Conservation (phyloP, 2,113 vertebrate species). For the Ardeotis arabs region DNA sequence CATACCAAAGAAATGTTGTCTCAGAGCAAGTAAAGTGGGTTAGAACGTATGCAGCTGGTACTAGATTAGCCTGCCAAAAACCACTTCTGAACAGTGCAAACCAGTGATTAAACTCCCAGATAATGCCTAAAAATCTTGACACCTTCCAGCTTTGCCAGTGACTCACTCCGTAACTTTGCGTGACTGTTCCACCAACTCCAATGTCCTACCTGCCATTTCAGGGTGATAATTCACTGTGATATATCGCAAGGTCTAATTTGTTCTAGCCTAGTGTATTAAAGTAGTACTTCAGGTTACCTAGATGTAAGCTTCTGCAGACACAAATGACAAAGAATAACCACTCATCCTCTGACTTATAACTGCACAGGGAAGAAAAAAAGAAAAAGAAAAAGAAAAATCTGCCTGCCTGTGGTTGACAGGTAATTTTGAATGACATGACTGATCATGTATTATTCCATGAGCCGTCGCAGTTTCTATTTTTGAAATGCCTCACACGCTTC, state of each 20-base stretch:
- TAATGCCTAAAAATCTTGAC: neutral
- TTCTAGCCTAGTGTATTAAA: neutral
- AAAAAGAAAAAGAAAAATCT: neutral
- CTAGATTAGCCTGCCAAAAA: neutral
- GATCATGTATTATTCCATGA: constrained; percentile 23
- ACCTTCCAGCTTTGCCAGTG: neutral
- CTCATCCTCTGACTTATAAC: neutral
- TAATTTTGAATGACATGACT: constrained; percentile 47
- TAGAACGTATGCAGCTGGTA: neutral
- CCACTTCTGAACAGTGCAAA: neutral
- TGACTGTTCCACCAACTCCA: neutral
- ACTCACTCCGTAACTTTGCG: neutral
- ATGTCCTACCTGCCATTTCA: neutral
- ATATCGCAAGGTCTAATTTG: neutral
- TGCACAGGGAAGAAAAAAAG: neutral
- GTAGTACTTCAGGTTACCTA: neutral
- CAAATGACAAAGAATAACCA: neutral
- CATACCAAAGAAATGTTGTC: neutral
- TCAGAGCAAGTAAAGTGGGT: neutral
- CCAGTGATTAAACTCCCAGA: neutral
- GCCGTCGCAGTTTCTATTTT: neutral
- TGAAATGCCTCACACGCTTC: constrained; percentile 26
- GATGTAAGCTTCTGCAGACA: neutral
- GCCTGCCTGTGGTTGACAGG: constrained; percentile 29
- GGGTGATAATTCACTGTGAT: neutral